Conservation (phyloP, 2,113 vertebrate genomes). For the Pachyramphus minor region DNA sequence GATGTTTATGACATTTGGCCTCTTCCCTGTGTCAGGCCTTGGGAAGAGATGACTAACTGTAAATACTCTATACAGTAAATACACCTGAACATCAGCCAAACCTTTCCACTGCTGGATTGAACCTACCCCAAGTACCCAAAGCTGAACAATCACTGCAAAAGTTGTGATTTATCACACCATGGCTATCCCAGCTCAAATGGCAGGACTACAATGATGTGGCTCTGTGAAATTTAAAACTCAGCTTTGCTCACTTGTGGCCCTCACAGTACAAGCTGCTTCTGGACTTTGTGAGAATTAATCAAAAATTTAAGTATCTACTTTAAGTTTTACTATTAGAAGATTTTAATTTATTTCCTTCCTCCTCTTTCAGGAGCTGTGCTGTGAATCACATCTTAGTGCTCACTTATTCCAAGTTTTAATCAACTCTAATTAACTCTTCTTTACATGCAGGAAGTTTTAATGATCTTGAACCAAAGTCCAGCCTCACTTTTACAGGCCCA, state of each 20-base stretch:
- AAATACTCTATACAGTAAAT: neutral
- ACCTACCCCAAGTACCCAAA: neutral
- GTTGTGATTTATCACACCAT: neutral
- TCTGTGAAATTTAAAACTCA: neutral
- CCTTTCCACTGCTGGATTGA: neutral
- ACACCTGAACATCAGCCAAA: neutral
- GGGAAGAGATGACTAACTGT: neutral
- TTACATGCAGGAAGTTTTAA: neutral
- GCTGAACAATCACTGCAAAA: neutral
- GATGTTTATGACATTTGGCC: neutral
- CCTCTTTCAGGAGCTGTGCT: neutral
- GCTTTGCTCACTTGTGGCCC: rapidly evolving
- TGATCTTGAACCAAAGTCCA: neutral
- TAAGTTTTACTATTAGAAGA: neutral
- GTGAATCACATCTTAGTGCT: neutral
- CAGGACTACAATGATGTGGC: rapidly evolving
- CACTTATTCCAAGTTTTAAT: neutral
- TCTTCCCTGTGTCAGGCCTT: neutral
- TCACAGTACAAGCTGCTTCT: neutral
- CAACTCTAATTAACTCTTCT: neutral
- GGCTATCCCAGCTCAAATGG: neutral
- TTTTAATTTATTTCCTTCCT: neutral
- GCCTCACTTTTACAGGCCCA: neutral
- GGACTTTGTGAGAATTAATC: neutral
- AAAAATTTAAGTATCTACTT: neutral